These are phyloP conservation scores for Mythimna ferrago DNA, from an alignment of 2,888 invertebrate genomes.

Conservation along the genomic window DNA sequence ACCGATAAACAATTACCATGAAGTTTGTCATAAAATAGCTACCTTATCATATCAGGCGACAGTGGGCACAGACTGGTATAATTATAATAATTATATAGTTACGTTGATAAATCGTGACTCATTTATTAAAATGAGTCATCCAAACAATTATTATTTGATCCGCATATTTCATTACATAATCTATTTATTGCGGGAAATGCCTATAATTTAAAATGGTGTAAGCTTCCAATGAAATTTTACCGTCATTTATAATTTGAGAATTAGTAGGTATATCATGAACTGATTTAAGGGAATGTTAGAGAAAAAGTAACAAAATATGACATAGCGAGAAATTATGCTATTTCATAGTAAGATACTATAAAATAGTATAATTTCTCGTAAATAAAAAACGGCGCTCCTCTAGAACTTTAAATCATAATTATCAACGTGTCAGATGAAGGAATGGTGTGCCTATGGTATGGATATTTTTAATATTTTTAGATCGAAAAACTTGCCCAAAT, in stretches of 20 bases:
- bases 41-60: slow-evolving; percentile 72
- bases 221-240: not conserved
- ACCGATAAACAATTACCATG: slow-evolving; percentile 56
- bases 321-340: no score
- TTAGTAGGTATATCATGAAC: no score
- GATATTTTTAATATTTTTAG: not conserved
- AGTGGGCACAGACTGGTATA: slow-evolving; percentile 70
- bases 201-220: not conserved
- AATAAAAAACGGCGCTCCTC: no score
- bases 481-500: no score
- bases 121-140: slow-evolving; percentile 74
- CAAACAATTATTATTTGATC: slow-evolving; percentile 45
- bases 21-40: slow-evolving; percentile 58
- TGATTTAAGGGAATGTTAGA: no score
- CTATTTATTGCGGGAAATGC: not conserved
- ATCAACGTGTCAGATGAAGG: no score
- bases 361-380: no score
- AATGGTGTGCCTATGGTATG: no score
- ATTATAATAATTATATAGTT: slow-evolving; percentile 73
- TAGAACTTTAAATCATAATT: no score
- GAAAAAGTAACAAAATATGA: no score
- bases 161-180: not conserved
- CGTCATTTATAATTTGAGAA: not conserved
- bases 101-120: slow-evolving; percentile 77
- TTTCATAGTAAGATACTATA: no score